Base-by-base conservation (phyloP, 2,888 invertebrate genomes). In the Griposia aprilina region DNA sequence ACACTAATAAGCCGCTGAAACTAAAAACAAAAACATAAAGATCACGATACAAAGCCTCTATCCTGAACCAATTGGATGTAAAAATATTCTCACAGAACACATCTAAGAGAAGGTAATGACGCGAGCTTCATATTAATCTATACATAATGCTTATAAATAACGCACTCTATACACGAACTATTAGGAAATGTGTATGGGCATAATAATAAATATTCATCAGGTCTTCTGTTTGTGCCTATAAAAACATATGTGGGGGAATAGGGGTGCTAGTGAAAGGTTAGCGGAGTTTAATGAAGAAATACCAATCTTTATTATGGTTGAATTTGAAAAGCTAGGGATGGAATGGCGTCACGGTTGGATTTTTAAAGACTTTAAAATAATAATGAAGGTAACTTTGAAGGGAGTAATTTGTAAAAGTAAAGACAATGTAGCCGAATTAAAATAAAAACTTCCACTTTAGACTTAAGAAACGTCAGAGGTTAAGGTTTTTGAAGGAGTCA, bases 51-150 rank as follows among this genome's bases (percentile, higher is more conserved):
- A 85, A 78, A 82, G 85, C 86, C 82, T 83, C 81, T 82, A 83
- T 82, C 78, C 81, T 65, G 82, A 83, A 88, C 66, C 84, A 86
- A 90, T 90, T 88, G 88, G 82, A 81, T 89, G 89, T 87, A 85
- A 88, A 91, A 90, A 90, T 90, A 90, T 89, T 89, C 87, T 84
- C 85, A 81, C 84, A 84, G 81, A 89, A 87, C 90, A 90, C 87
- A 88, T 92, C 92, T 92, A 94, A 94, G 93, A 90, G 83, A 93
- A 94, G 93, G 94, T 94, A 95, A 95, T 95, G 95, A 95, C 88
- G 94, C 95, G 95, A 89, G 89, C 82, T 90, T 84, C 87, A 86
- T 86, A 90, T 90, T 89, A 90, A 90, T 91, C 90, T 87, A 91
- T 90, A 90, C 80, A 90, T 90, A 92, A 90, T 89, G 90, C 88